Evolutionary conservation across 2,113 vertebrate genomes (phyloP).

Genomic region (Mohoua ochrocephala): DNA sequence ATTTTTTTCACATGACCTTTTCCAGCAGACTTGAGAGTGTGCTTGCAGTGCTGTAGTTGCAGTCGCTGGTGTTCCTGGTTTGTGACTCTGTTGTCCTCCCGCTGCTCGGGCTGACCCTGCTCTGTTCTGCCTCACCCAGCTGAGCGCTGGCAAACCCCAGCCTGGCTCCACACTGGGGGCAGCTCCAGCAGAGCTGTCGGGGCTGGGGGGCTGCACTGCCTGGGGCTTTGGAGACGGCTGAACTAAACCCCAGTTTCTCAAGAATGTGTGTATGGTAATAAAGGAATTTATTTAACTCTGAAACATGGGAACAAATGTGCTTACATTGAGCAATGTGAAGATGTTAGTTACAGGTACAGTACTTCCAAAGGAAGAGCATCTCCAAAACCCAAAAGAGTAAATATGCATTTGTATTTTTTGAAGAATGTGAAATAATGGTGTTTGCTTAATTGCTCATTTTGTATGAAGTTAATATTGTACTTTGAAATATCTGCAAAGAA

Average conservation of each 20-base stretch:
- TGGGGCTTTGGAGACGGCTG: constrained; percentile 39
- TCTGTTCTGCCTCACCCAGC: background rate
- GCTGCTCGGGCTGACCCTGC: background rate
- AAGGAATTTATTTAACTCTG: constrained; percentile 74
- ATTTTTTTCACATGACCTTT: constrained; percentile 63
- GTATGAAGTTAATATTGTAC: constrained; percentile 93
- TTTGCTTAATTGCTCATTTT: constrained; percentile 94
- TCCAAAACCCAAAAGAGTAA: constrained; percentile 84
- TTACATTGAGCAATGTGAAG: constrained; percentile 79
- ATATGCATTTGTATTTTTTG: constrained; percentile 94
- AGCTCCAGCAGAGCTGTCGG: background rate
- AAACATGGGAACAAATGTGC: constrained; percentile 75
- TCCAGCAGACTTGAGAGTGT: constrained; percentile 59
- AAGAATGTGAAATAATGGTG: constrained; percentile 91
- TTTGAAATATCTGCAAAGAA: constrained; percentile 82
- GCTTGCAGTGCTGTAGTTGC: constrained; percentile 59
- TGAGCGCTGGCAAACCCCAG: background rate
- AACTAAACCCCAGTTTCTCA: constrained; percentile 51
- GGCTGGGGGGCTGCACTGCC: background rate
- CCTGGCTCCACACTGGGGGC: background rate
- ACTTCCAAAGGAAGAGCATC: constrained; percentile 92
- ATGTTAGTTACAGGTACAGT: constrained; percentile 81
- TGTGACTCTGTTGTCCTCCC: constrained; percentile 43
- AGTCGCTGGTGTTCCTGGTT: constrained; percentile 49
- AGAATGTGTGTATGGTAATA: constrained; percentile 66